Evolutionary conservation across 2,888 invertebrate genomes (phyloP).

Genomic region (Chymomyza fuscimana): DNA sequence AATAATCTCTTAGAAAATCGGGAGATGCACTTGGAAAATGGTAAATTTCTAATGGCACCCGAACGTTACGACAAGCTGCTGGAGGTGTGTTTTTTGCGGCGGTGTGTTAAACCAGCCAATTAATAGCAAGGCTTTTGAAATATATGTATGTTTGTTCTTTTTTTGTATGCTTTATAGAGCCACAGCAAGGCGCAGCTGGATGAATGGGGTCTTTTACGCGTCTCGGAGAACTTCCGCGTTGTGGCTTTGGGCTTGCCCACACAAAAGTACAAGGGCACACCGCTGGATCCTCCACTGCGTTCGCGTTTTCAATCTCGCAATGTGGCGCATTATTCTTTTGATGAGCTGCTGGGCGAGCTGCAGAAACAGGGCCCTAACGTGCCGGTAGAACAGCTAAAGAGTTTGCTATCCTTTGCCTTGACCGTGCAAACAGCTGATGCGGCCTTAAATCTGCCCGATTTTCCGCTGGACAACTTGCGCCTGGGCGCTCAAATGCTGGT

Average conservation of each 20-base stretch:
- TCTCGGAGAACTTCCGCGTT: conserved; percentile 94
- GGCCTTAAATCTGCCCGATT: conserved; percentile 87
- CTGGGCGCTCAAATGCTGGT: conserved; percentile 82
- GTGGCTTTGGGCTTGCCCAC: conserved; percentile 95
- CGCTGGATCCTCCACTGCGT: conserved; percentile 95
- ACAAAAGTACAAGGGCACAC: conserved; percentile 93
- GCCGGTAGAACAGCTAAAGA: conserved; percentile 78
- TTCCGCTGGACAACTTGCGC: conserved; percentile 90
- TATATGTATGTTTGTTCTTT: not conserved
- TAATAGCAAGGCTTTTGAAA: not conserved
- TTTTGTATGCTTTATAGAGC: conserved; percentile 81
- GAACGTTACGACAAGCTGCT: conserved; percentile 93
- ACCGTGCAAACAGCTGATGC: conserved; percentile 90
- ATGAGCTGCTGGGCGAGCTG: conserved; percentile 83
- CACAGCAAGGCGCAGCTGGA: conserved; percentile 89
- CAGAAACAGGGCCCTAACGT: conserved; percentile 81
- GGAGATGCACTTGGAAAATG: conserved; percentile 99
- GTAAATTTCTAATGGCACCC: conserved; percentile 93
- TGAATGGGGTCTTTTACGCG: conserved; percentile 93
- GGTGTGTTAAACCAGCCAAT: not conserved
- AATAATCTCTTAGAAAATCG: conserved; percentile 98
- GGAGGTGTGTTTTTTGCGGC: conserved; percentile 81
- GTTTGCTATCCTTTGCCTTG: conserved; percentile 86
- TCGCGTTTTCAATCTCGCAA: conserved; percentile 97
- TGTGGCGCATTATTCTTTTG: conserved; percentile 81